Evolutionary conservation across 1,140 invertebrate species (phyloP), one percentile per base, ranked within the genome.

Genomic region (Drosophila elegans): DNA sequence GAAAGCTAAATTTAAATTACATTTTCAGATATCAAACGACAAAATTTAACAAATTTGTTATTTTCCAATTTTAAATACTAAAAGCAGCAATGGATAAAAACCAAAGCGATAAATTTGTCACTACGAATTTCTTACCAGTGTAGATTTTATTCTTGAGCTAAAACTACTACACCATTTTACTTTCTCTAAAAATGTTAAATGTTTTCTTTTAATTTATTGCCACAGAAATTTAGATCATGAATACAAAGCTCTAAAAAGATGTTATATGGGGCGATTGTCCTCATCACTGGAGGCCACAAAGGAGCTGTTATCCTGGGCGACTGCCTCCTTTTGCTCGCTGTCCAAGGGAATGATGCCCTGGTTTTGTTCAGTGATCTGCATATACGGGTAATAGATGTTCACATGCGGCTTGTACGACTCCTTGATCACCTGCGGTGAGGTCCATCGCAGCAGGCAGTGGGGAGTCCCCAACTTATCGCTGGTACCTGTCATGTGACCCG

Each of bases 401-500:
- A 91, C 95, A 3, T 97, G 93, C 2, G 96, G 96, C 11, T 96
- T 95, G 90, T 97, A 97, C 0, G 97, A 98, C 93, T 98, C 97
- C 93, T 99, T 99, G 52, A 99, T 95, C 0, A 97, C 95, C 90
- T 98, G 97, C 0, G 97, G 97, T 10, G 98, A 97, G 3, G 97
- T 94, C 97, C 98, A 99, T 76, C 97, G 95, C 67, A 99, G 93
- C 2, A 98, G 94, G 89, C 99, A 99, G 90, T 98, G 96, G 1
- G 98, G 98, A 29, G 98, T 98, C 32, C 99, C 99, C 29, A 99
- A 97, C 93, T 99, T 99, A 92, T 99, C 99, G 91, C 99, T 99
- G 27, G 99, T 99, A 46, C 99, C 97, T 48, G 98, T 99, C 93
- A 98, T 95, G 84, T 98, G 94, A 12, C 96, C 96, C 41, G 98